Conservation (phyloP, 2,888 invertebrate genomes). For the Coenonympha glycerion region DNA sequence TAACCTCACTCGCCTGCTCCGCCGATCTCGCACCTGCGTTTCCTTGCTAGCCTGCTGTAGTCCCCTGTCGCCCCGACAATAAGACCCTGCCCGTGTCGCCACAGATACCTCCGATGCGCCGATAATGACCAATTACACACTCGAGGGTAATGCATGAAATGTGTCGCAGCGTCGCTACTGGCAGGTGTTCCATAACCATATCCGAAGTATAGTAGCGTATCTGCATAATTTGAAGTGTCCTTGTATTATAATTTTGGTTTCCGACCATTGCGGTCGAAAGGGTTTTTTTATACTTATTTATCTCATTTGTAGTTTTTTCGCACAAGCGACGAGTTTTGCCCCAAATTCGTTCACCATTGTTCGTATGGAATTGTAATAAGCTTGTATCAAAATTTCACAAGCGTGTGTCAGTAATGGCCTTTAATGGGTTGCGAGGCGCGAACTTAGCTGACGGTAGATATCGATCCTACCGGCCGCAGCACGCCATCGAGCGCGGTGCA, state of each 20-base stretch:
- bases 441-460: constrained; percentile 65
- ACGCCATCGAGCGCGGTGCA: constrained; percentile 67
- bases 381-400: background rate
- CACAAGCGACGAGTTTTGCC: background rate
- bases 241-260: background rate
- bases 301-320: too few species aligned
- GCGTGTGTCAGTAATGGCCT: constrained; percentile 37
- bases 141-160: constrained; percentile 11
- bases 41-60: constrained; percentile 32
- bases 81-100: constrained; percentile 9
- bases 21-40: constrained; percentile 52
- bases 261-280: too few species aligned
- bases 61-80: constrained; percentile 23
- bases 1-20: constrained; percentile 58
- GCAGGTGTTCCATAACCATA: constrained; percentile 17
- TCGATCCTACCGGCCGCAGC: constrained; percentile 60
- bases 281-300: too few species aligned
- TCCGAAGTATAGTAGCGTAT: background rate
- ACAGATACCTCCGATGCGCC: background rate
- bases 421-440: constrained; percentile 51
- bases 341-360: background rate
- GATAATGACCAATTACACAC: constrained; percentile 1
- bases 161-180: constrained; percentile 17
- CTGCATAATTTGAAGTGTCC: constrained; percentile 10
- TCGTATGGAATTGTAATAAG: background rate